Base-by-base conservation (phyloP, 2,113 vertebrate species). In the Elgaria multicarinata region DNA sequence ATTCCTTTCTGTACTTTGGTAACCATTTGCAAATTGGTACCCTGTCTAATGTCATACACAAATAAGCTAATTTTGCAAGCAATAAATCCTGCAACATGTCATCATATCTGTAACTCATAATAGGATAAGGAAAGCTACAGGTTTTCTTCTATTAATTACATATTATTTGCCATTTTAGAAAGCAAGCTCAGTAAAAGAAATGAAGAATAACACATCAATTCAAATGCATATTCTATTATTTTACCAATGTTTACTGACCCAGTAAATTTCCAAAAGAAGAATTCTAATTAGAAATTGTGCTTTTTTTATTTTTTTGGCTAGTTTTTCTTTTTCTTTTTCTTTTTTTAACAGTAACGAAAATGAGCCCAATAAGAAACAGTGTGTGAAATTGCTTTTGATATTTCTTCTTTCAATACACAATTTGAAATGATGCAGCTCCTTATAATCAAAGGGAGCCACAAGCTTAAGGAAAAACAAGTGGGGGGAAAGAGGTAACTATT, bases 321-420 rank as follows among this genome's bases (percentile, higher is more conserved):
- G 71, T 4, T n/a, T 24, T 88, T 36, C 92, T 86, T 89, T 69
- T 13, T 22, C 74, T 14, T 28, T 58, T 75, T n/a, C n/a, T n/a
- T n/a, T n/a, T n/a, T n/a, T 31, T 84, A 71, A 92, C 86, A 93
- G 44, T 75, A 87, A 89, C 46, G 76, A 78, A 88, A 92, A 94
- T 0, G 0, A 94, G 90, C 83, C 83, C 72, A 87, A 87, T 22
- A 91, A 88, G 87, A 92, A 94, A 87, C 87, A 67, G 85, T 28
- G 58, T 93, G 88, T 91, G 91, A 95, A 94, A 95, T 91, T 91
- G 42, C 78, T 93, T 87, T 81, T 93, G 81, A 33, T 86, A 53
- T 92, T 94, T 93, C 90, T 85, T 87, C 75, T 72, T 76, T 91
- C 64, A 93, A 89, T 82, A 66, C n/a, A 62, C 71, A 55, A 72